Conservation (phyloP, 1,140 invertebrate genomes). For the Doryteuthis pealeii region DNA sequence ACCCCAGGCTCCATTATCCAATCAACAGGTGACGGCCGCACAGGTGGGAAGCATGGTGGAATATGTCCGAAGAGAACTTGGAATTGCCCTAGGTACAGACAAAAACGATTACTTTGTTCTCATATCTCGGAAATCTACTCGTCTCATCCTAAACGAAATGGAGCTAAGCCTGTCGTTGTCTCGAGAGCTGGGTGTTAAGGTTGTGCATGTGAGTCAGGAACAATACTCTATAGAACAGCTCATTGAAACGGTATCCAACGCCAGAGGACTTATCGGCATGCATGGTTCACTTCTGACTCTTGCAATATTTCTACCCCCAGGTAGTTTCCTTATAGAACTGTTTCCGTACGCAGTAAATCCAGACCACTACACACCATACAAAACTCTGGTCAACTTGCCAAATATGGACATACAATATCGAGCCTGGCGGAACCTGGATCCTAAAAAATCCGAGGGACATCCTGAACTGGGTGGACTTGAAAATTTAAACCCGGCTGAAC, state of each 20-base stretch:
- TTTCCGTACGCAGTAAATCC: constrained; percentile 65
- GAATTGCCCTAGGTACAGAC: constrained; percentile 21
- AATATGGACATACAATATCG: constrained; percentile 56
- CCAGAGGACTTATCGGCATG: constrained; percentile 85
- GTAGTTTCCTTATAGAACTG: constrained; percentile 92
- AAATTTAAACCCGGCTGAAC: constrained; percentile 53
- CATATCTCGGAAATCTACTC: constrained; percentile 58
- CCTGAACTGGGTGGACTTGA: constrained; percentile 60
- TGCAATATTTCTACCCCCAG: constrained; percentile 89
- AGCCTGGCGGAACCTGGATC: constrained; percentile 59
- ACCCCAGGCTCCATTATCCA: constrained; percentile 58
- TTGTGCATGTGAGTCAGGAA: constrained; percentile 48
- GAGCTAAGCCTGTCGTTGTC: constrained; percentile 52
- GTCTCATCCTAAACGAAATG: constrained; percentile 63
- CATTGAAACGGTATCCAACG: constrained; percentile 45
- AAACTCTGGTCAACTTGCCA: constrained; percentile 54
- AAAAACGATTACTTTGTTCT: constrained; percentile 47
- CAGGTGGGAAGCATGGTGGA: constrained; percentile 34
- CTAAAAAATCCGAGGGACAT: constrained; percentile 54
- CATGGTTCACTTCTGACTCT: constrained; percentile 95
- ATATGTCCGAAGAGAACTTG: constrained; percentile 31
- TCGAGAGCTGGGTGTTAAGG: constrained; percentile 40
- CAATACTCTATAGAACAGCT: constrained; percentile 51
- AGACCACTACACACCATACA: constrained; percentile 61
- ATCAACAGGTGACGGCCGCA: constrained; percentile 21